Evolutionary conservation across 30 jellyfish, hydroid and myxozoan genomes (phyloP), one percentile per base, ranked within the genome.

Genomic region (Hydractinia symbiolongicarpus): DNA sequence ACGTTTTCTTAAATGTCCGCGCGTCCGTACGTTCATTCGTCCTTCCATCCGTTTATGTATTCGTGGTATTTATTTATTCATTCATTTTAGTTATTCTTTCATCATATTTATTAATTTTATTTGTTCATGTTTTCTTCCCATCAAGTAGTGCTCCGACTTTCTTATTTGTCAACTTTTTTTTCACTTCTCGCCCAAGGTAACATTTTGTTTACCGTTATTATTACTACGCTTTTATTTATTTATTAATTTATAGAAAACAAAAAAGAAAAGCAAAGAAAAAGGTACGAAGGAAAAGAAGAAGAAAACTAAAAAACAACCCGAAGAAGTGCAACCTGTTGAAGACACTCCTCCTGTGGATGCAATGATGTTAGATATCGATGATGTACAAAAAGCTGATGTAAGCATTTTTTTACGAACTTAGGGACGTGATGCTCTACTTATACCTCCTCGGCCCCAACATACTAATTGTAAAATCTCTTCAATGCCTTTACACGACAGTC

Each of bases 251-350:
- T 57, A 19, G 74, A 64, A 79, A 83, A 66, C 64, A 79, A 9
- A 15, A 9, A 79, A 61, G 19, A 57, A 61, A 58, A n/a, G 67
- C 61, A 79, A 79, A 61, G 87, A 79, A 79, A 79, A 79, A 79
- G 78, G 8, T 55, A 9, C 80, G 13, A 83, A 83, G 20, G 83
- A 50, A 49, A 83, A 83, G 79, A 83, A 71, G 51, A 72, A 66
- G 11, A 83, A 83, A 74, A 50, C n/a, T 6, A 20, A 51, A 67
- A 73, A 72, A 54, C 52, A 20, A 7, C 66, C 49, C 7, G 74
- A 8, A 7, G 53, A 75, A 17, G 83, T 75, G 76, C 76, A 74
- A 14, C 75, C 14, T 6, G 83, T 14, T 13, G 74, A 64, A 64
- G 52, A 44, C 52, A 55, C 83, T 13, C 30, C 83, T 9, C 19